Percentiles rank a stretch among this genome's conserved stretches.
These are phyloP conservation scores for Trichomalopsis sarcophagae DNA, from an alignment of 1,140 invertebrate species.

Conservation along the genomic window DNA sequence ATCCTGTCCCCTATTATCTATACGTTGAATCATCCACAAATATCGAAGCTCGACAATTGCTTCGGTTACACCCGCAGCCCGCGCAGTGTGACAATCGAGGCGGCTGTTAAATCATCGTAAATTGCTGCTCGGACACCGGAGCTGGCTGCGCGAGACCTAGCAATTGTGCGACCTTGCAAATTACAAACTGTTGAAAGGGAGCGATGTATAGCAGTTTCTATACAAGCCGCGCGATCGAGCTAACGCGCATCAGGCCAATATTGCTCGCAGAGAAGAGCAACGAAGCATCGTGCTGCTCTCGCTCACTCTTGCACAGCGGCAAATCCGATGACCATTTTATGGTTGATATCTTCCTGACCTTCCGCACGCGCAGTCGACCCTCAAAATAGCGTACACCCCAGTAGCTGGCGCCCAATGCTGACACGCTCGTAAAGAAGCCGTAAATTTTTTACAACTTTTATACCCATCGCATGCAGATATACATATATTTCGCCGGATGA, in stretches of 20 bases:
- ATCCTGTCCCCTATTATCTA: neutral
- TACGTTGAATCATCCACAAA: neutral
- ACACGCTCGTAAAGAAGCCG: conserved; percentile 15
- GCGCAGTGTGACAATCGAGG: neutral
- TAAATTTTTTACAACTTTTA: conserved; percentile 20
- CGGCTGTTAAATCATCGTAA: neutral
- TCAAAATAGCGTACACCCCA: neutral
- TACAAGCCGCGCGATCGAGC: too few relatives aligned
- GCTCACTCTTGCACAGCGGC: too few relatives aligned
- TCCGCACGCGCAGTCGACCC: neutral
- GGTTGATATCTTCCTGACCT: conserved; percentile 10
- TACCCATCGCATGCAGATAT: neutral
- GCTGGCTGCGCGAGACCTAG: too few relatives aligned
- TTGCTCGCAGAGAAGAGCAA: neutral
- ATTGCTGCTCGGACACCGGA: neutral
- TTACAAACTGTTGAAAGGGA: neutral
- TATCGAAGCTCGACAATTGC: neutral
- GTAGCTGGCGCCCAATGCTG: neutral
- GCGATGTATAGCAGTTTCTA: neutral
- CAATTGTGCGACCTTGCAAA: neutral
- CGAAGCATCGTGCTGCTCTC: too few relatives aligned
- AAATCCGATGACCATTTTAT: conserved; percentile 9
- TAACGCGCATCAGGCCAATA: neutral
- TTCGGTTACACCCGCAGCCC: neutral
- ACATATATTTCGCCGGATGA: neutral